Evolutionary conservation across 2,113 vertebrate species (phyloP).

Genomic region (Collichthys lucidus): DNA sequence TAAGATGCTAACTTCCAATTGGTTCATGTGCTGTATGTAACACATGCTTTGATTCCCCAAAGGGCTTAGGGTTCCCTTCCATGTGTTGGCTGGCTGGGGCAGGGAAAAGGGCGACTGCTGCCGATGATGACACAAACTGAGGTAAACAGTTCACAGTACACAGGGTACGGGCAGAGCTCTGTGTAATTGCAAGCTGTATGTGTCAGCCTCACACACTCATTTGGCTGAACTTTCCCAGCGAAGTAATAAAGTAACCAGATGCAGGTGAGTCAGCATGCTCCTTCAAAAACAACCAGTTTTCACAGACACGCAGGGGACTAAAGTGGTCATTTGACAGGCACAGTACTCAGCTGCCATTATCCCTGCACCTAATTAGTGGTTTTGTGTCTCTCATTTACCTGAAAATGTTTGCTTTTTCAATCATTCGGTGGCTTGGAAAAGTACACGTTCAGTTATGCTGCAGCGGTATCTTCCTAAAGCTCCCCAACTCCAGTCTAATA

Average conservation of each 20-base stretch:
- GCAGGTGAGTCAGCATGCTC: slow-evolving; percentile 71
- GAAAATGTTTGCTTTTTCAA: slow-evolving; percentile 77
- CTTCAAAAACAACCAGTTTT: slow-evolving; percentile 68
- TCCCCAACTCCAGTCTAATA: slow-evolving; percentile 55
- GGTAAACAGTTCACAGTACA: slow-evolving; percentile 47
- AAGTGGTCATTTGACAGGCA: slow-evolving; percentile 79
- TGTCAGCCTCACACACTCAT: slow-evolving; percentile 58
- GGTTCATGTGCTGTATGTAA: slow-evolving; percentile 23
- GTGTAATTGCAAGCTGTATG: slow-evolving; percentile 65
- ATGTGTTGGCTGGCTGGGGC: slow-evolving; percentile 10
- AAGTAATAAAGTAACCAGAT: slow-evolving; percentile 43
- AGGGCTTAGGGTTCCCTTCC: slow-evolving; percentile 40
- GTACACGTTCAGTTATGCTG: slow-evolving; percentile 69
- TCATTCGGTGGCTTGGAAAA: slow-evolving; percentile 68
- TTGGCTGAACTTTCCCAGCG: slow-evolving; percentile 56
- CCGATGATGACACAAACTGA: slow-evolving; percentile 62
- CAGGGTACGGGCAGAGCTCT: slow-evolving; percentile 37
- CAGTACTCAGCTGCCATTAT: slow-evolving; percentile 74
- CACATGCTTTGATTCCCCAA: slow-evolving; percentile 47
- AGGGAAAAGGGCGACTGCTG: slow-evolving; percentile 24
- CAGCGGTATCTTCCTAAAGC: slow-evolving; percentile 45
- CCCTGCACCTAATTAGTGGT: slow-evolving; percentile 70
- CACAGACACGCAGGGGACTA: slow-evolving; percentile 54
- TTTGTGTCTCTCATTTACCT: slow-evolving; percentile 71
- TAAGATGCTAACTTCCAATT: slow-evolving; percentile 59